Evolutionary conservation across 2,797 vertebrate genomes (phyloP), one percentile per base, ranked within the genome.

Genomic region (Prunella strophiata): DNA sequence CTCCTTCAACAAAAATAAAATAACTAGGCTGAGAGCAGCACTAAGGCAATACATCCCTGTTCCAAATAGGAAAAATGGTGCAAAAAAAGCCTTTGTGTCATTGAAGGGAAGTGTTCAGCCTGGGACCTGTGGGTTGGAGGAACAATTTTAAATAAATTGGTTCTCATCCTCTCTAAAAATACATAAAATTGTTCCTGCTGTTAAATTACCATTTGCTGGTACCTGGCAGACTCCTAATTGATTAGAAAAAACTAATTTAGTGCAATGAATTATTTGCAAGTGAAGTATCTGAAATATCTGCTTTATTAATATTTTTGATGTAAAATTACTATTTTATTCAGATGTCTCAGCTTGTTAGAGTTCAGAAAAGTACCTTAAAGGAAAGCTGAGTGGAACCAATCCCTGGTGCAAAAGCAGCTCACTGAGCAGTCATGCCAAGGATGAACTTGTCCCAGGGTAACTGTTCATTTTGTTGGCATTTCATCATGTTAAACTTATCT

Each of bases 201-300:
- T 90, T 92, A 96, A 89, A 91, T 94, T 92, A 83, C 61, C 83
- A 74, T 96, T 95, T 95, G 19, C 84, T 91, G 84, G 38, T 83
- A 96, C 81, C 91, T 94, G 73, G 70, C 82, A 94, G 76, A 27
- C 36, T 92, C 51, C 51, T 91, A 96, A 91, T 50, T 94, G 92
- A 92, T 81, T 93, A 88, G 73, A 93, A 68, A 85, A 95, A 95
- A 81, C 45, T 94, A 78, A 92, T 91, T 79, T 74, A 84, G 55
- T 82, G 40, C 11, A 34, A 94, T 95, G 55, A 96, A 96, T 94
- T 94, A 94, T 95, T 96, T 88, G 85, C 62, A 91, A 97, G 78
- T 66, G 58, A 96, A 92, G 79, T 73, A 73, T 91, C 89, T 91
- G 87, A 94, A 96, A 96, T 92, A 96, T 16, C 88, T 73, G 32